phyloP scores from a whole-genome alignment of 2,113 vertebrate genomes.

The Epinephelus moara region DNA sequence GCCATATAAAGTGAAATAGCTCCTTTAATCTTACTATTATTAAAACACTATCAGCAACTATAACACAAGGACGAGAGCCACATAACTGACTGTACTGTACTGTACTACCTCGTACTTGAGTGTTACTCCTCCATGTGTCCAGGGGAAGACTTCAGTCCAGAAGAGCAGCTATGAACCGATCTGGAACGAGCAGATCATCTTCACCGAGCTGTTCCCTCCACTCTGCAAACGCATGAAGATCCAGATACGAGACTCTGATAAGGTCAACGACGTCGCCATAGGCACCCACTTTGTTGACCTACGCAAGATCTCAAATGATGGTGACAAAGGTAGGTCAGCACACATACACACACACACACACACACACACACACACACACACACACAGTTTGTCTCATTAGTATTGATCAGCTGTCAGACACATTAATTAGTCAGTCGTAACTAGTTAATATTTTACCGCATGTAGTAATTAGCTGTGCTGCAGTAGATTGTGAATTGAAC shows the following conservation, averaged over 20 bases:
- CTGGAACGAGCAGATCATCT: slow-evolving; percentile 96
- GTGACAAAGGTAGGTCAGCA: slow-evolving; percentile 92
- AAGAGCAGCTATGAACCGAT: slow-evolving; percentile 97
- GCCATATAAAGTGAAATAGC: background rate
- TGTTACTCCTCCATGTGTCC: slow-evolving; percentile 16
- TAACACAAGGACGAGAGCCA: background rate
- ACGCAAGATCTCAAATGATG: slow-evolving; percentile 96
- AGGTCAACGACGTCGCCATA: slow-evolving; percentile 97
- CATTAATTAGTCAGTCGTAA: slow-evolving; percentile 30
- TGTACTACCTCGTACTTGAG: background rate
- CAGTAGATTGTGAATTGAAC: background rate
- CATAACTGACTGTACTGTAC: background rate
- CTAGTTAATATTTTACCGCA: slow-evolving; percentile 23
- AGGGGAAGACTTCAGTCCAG: slow-evolving; percentile 97
- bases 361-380: background rate
- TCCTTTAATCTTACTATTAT: background rate
- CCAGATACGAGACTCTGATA: slow-evolving; percentile 97
- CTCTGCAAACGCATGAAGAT: slow-evolving; percentile 95
- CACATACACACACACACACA: too few species aligned
- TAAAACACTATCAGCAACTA: slow-evolving; percentile 6
- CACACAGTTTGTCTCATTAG: slow-evolving; percentile 7
- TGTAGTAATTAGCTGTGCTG: slow-evolving; percentile 42
- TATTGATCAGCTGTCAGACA: slow-evolving; percentile 42
- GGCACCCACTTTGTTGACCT: slow-evolving; percentile 98
- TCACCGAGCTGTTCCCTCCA: slow-evolving; percentile 96